Evolutionary conservation across 2,797 vertebrate species (phyloP), one percentile per base, ranked within the genome.

Genomic region (Eupleurogrammus muticus): DNA sequence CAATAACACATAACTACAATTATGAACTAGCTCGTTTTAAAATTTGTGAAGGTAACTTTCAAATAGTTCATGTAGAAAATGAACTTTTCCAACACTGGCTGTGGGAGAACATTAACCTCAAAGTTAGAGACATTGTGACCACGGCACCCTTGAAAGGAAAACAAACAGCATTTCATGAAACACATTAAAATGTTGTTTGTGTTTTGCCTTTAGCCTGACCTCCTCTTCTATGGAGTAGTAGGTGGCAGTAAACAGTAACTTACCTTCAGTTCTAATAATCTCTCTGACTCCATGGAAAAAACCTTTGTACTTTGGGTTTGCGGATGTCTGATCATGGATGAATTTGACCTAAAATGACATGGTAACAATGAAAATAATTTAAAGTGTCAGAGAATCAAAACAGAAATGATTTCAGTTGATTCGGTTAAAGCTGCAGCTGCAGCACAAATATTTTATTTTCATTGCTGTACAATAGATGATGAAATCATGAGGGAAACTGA

Each of bases 251-350:
- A 40, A 60, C 16, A 1, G 0, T 24, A 70, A 12, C 16, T 94
- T 77, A 99, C 97, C 97, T 92, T 99, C 90, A 11, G 95, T 80
- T 80, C 95, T 89, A 28, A 99, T 73, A 0, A 99, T 99, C 90
- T 98, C 97, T 44, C 95, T 93, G 59, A 99, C 96, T 0, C 98
- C 97, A 0, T 99, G 97, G 89, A 97, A 97, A 81, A 99, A 99
- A 0, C 98, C 98, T 16, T 80, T 92, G 85, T 98, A 99, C 80
- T 96, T 99, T 44, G 98, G 97, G 62, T 95, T 96, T 24, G 96
- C 84, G 6, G 97, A 99, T 8, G 93, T 94, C 90, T 99, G 98
- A 84, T 99, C 97, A 1, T 99, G 98, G 81, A 99, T 99, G 87
- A 99, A 99, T 88, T 99, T 99, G 48, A 99, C 98, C 98, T 99